Evolutionary conservation across 2,797 vertebrate genomes (phyloP).

Genomic region (Valencia hispanica): DNA sequence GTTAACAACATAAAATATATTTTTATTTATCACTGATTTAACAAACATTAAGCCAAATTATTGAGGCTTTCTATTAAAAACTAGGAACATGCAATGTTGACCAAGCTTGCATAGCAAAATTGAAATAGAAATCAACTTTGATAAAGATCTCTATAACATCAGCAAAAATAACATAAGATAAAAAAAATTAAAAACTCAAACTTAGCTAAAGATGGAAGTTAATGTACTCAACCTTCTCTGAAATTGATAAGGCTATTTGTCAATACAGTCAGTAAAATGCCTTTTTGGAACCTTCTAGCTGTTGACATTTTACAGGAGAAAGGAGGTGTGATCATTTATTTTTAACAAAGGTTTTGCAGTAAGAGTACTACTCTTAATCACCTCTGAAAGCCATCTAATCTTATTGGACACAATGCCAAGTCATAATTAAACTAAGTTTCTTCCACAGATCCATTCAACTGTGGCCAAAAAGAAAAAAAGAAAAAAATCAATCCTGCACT

Average conservation of each 20-base stretch:
- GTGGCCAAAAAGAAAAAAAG: constrained; percentile 54
- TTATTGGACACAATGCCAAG: constrained; percentile 43
- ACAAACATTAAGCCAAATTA: not conserved
- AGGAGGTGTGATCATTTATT: constrained; percentile 21
- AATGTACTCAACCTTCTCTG: not conserved
- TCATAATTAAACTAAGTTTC: constrained; percentile 63
- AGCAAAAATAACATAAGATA: not conserved
- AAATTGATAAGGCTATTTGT: not conserved
- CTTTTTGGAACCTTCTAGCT: not conserved
- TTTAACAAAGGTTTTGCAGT: constrained; percentile 31
- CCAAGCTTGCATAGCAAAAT: not conserved
- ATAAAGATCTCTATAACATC: not conserved
- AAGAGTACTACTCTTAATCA: constrained; percentile 51
- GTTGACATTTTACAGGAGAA: constrained; percentile 6
- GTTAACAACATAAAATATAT: not conserved
- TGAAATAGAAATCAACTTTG: not conserved
- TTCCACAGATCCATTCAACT: constrained; percentile 60
- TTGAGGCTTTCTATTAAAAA: not conserved
- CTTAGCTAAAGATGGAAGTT: not conserved
- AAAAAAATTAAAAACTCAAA: not conserved
- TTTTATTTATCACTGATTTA: not conserved
- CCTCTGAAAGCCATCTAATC: constrained; percentile 59
- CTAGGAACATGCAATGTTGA: not conserved
- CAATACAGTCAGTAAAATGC: not conserved
- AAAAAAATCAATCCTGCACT: constrained; percentile 74